Evolutionary conservation across 2,113 vertebrate species (phyloP).

Genomic region (Sorex araneus): DNA sequence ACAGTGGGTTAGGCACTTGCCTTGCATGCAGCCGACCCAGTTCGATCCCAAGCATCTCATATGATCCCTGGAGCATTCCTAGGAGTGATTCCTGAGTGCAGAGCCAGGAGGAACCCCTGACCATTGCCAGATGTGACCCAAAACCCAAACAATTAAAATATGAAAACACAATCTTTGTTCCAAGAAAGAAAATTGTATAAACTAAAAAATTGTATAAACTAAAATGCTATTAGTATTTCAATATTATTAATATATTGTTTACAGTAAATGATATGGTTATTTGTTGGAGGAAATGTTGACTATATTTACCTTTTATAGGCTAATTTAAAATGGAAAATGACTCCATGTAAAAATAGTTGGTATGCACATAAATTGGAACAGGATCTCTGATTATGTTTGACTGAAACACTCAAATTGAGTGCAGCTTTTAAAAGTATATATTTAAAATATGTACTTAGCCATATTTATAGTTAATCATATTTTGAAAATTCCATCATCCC

Average conservation of each 20-base stretch:
- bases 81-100: no score
- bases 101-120: no score
- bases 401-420: slow-evolving; percentile 12
- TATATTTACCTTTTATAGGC: slow-evolving; percentile 28
- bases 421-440: slow-evolving; percentile 10
- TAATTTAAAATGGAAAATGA: slow-evolving; percentile 59
- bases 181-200: slow-evolving; percentile 28
- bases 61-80: no score
- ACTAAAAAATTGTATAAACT: background rate
- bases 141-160: no score
- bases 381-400: slow-evolving; percentile 18
- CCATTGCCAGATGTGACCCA: no score
- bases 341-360: background rate
- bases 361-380: slow-evolving; percentile 30
- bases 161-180: background rate
- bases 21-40: no score
- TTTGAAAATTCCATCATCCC: slow-evolving; percentile 17
- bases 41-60: no score
- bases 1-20: no score
- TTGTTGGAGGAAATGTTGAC: slow-evolving; percentile 25
- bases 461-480: slow-evolving; percentile 16
- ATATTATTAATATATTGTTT: background rate
- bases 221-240: background rate
- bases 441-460: slow-evolving; percentile 29
- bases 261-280: slow-evolving; percentile 3